These are phyloP conservation scores for Leptestheria dahalacensis DNA, from an alignment of 1,140 invertebrate genomes.

Conservation along the genomic window DNA sequence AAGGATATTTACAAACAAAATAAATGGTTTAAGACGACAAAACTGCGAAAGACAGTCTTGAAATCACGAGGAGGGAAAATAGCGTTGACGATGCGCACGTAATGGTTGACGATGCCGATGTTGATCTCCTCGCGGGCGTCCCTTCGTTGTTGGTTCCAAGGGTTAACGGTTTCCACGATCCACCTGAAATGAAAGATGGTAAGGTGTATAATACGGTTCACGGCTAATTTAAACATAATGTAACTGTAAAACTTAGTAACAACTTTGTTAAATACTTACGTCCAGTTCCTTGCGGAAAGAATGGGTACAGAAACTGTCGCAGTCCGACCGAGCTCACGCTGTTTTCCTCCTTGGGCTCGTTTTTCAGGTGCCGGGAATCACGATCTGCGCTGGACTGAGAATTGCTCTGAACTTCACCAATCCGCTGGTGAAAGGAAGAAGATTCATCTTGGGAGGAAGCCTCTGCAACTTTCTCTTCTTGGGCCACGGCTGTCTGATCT, in stretches of 20 bases:
- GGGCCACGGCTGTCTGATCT: too few relatives aligned
- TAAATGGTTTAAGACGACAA: too few relatives aligned
- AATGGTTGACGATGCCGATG: too few relatives aligned
- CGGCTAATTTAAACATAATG: too few relatives aligned
- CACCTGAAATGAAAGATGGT: too few relatives aligned
- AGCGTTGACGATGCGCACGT: too few relatives aligned
- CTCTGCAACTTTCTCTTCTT: neutral
- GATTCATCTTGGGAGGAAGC: neutral
- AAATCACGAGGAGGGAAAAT: too few relatives aligned
- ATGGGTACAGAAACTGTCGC: neutral
- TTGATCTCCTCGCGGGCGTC: neutral
- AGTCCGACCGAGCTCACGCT: neutral
- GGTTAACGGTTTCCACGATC: neutral
- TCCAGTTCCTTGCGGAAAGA: neutral
- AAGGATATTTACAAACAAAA: too few relatives aligned
- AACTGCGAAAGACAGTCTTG: too few relatives aligned
- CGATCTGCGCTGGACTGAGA: neutral
- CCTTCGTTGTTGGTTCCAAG: neutral
- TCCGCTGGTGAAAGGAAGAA: neutral
- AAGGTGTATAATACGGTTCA: too few relatives aligned
- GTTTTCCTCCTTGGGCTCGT: neutral
- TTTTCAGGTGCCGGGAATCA: neutral
- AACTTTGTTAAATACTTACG: too few relatives aligned
- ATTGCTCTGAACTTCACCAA: neutral
- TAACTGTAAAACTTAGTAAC: too few relatives aligned